Evolutionary conservation across 2,113 vertebrate genomes (phyloP), one percentile per base, ranked within the genome.

Genomic region (Alosa alosa): DNA sequence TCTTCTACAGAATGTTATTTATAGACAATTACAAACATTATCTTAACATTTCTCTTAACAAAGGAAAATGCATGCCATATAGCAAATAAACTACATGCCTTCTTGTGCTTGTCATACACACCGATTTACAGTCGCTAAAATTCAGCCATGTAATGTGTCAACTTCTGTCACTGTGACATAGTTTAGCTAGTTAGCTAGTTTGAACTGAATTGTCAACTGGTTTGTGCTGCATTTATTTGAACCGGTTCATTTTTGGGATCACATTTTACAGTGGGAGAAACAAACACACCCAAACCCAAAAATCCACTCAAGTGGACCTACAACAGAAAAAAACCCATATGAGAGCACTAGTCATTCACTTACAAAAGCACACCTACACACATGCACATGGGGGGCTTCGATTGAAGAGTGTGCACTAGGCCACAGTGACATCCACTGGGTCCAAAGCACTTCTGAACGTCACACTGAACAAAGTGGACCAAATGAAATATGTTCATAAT

Each of bases 251-350:
- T 36, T 78, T 39, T 78, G 72, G 31, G 72, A 78, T 39, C 39
- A 78, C 36, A 39, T 39, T 39, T 11, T 78, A 78, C 72, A 78
- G 31, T 15, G 25, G 72, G 36, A 2, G 39, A 78, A 36, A 15
- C 25, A 36, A 85, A 89, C 31, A 78, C 84, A 85, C 89, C 31
- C 31, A 31, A 85, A 31, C 84, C 81, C 82, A 84, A 90, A 84
- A 2, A 60, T 25, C 7, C 64, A 68, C n/a, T 31, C 64, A 31
- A 68, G 64, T 68, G 64, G 25, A 25, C 72, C 25, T 78, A 78
- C 72, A 78, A 52, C 47, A 72, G 64, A 72, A 10, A 36, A 78
- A 39, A 36, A 11, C n/a, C n/a, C n/a, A 18, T 78, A 78, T 36
- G 8, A 72, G 64, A 72, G 31, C 64, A 72, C n/a, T 39, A 78